Evolutionary conservation across 2,113 vertebrate species (phyloP).

Genomic region (Tringa solitaria): DNA sequence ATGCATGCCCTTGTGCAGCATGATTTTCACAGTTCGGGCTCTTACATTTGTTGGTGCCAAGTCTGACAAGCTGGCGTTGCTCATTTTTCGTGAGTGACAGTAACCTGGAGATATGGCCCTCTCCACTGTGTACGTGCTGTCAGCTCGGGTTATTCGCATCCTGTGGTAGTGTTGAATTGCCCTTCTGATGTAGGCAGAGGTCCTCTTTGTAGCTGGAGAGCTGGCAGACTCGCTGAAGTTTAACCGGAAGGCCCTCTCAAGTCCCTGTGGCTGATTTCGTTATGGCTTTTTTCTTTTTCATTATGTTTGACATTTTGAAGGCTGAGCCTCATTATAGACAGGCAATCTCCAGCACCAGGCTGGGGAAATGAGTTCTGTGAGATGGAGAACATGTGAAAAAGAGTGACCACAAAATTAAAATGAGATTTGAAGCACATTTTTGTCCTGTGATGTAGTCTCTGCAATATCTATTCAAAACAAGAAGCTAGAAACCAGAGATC

Average conservation of each 20-base stretch:
- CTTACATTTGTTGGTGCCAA: neutral
- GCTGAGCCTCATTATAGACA: neutral
- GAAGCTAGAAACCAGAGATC: neutral
- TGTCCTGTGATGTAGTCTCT: neutral
- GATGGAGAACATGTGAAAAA: neutral
- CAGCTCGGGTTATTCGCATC: neutral
- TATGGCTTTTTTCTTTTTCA: neutral
- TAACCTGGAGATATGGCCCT: neutral
- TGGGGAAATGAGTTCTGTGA: constrained; percentile 13
- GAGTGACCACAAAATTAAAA: neutral
- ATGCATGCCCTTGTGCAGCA: fast-evolving
- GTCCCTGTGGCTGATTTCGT: neutral
- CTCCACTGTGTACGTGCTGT: fast-evolving
- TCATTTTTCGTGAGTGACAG: neutral
- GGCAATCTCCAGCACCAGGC: neutral
- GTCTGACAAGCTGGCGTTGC: neutral
- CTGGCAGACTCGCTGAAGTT: neutral
- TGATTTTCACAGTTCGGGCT: neutral
- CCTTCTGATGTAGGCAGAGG: neutral
- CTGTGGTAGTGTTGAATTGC: neutral
- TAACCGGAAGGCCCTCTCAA: neutral
- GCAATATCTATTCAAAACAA: neutral
- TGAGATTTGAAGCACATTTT: neutral
- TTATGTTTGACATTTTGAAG: constrained; percentile 57
- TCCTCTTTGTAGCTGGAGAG: neutral